These are phyloP conservation scores for Microtus richardsoni DNA, from an alignment of 2,113 vertebrate species.

Conservation along the genomic window DNA sequence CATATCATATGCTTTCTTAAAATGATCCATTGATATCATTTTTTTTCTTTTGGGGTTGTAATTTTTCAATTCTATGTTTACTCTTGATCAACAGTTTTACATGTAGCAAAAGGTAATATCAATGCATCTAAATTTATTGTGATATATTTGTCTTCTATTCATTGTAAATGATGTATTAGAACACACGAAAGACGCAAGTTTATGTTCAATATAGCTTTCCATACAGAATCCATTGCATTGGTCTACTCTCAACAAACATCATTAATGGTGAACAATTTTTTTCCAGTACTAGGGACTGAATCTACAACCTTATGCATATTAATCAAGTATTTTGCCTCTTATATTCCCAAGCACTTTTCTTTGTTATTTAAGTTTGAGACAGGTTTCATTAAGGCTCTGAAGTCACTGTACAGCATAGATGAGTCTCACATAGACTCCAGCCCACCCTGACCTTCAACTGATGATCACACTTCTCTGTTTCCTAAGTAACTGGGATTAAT, in stretches of 20 bases:
- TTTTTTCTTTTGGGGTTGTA: neutral
- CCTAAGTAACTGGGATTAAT: neutral
- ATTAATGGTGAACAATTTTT: neutral
- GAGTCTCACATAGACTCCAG: neutral
- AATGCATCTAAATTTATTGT: neutral
- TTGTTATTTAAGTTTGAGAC: neutral
- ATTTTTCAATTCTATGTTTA: constrained; percentile 20
- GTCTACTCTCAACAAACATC: neutral
- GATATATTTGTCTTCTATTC: neutral
- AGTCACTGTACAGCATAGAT: neutral
- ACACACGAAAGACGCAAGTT: neutral
- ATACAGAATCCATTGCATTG: neutral
- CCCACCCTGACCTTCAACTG: neutral
- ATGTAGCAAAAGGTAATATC: neutral
- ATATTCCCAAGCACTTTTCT: neutral
- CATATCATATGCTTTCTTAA: neutral
- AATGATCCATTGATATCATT: neutral
- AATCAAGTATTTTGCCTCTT: neutral
- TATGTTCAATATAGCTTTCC: neutral
- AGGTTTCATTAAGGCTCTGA: neutral
- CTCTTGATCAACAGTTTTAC: neutral
- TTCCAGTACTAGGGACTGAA: neutral
- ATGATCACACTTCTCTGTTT: neutral
- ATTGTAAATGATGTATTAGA: neutral
- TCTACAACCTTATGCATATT: neutral